Conservation (phyloP, 2,888 invertebrate genomes). For the Nycteola revayana region DNA sequence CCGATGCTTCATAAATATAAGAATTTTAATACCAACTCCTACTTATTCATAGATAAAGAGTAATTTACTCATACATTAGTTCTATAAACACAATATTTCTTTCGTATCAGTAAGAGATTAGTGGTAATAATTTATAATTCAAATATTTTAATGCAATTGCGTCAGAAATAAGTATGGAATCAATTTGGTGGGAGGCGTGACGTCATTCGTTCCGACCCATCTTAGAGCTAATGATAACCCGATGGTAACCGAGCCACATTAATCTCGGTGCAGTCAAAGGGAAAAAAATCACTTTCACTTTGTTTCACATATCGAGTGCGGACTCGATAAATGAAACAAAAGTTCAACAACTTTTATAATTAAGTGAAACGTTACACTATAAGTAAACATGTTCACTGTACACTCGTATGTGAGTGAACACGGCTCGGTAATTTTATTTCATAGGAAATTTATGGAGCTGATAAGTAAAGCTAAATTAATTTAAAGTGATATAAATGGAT, state of each 20-base stretch:
- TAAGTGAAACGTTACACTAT: conserved; percentile 30
- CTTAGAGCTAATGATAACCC: conserved; percentile 45
- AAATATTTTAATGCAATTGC: conserved; percentile 54
- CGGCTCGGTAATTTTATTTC: too few relatives aligned
- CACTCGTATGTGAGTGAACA: background rate
- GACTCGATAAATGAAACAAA: conserved; percentile 35
- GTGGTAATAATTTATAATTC: conserved; percentile 48
- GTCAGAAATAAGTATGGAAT: conserved; percentile 46
- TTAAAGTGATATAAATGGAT: too few relatives aligned
- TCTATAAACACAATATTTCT: conserved; percentile 50
- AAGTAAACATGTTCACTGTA: conserved; percentile 22
- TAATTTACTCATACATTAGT: conserved; percentile 42
- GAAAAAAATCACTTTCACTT: conserved; percentile 67
- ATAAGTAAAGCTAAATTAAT: too few relatives aligned
- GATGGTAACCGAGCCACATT: conserved; percentile 45
- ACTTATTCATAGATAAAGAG: conserved; percentile 36
- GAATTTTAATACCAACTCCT: conserved; percentile 34
- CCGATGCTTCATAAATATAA: conserved; percentile 31
- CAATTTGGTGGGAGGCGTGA: conserved; percentile 36
- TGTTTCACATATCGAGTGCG: too few relatives aligned
- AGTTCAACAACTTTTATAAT: conserved; percentile 40
- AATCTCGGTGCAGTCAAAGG: conserved; percentile 52
- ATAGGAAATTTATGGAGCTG: too few relatives aligned
- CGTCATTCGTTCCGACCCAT: conserved; percentile 51
- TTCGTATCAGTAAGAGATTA: conserved; percentile 48